These are phyloP conservation scores for Hydropsyche tenuis DNA, from an alignment of 1,140 invertebrate species.

Conservation along the genomic window DNA sequence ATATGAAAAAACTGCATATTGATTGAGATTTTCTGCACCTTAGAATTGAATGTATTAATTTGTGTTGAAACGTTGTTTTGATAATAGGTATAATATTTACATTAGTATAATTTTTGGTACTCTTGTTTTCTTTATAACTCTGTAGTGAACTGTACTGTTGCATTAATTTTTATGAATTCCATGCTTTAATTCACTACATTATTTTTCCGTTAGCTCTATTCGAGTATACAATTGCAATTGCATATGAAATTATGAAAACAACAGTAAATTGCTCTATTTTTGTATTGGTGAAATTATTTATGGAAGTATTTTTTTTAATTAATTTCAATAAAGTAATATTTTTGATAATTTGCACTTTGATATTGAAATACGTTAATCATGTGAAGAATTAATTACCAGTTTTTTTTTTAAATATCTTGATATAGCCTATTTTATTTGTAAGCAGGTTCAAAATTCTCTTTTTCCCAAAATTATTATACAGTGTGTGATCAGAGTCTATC, in stretches of 20 bases:
- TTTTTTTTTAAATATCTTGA: conserved; percentile 1
- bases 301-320: conserved; percentile 36
- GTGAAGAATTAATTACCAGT: conserved; percentile 6
- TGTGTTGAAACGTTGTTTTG: conserved; percentile 35
- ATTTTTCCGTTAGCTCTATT: not conserved
- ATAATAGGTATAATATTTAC: conserved; percentile 19
- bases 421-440: conserved; percentile 12
- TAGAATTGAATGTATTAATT: conserved; percentile 50
- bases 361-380: not conserved
- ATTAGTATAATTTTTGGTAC: conserved; percentile 22
- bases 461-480: conserved; percentile 26
- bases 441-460: conserved; percentile 38
- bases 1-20: conserved; percentile 46
- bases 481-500: conserved; percentile 25
- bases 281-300: not conserved
- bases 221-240: not conserved
- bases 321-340: not conserved
- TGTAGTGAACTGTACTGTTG: conserved; percentile 12
- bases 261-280: not conserved
- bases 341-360: conserved; percentile 10
- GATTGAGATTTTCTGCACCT: conserved; percentile 50
- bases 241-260: not conserved
- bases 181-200: conserved; percentile 19
- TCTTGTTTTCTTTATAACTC: conserved; percentile 9
- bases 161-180: conserved; percentile 16